Percentiles rank a stretch among this genome's conserved stretches.
phyloP scores from a whole-genome alignment of 2,888 invertebrate species.

The Zhuqinia jingwanae region DNA sequence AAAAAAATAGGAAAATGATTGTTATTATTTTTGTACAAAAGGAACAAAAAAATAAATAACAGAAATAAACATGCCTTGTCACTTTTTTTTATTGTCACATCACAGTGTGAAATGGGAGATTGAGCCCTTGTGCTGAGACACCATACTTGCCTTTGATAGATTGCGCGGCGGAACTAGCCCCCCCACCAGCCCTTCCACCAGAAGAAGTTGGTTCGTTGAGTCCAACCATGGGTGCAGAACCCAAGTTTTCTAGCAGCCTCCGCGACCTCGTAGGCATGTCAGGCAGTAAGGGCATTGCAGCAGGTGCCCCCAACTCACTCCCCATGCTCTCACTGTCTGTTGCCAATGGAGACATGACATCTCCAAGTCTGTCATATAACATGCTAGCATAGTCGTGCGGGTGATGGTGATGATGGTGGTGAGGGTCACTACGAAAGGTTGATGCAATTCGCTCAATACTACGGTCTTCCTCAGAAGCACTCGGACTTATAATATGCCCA shows the following conservation, averaged over 20 bases:
- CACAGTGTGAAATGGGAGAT: slow-evolving; percentile 79
- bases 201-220: slow-evolving; percentile 73
- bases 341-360: slow-evolving; percentile 81
- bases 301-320: slow-evolving; percentile 81
- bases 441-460: slow-evolving; percentile 82
- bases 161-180: slow-evolving; percentile 66
- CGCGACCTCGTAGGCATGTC: slow-evolving; percentile 84
- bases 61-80: slow-evolving; percentile 73
- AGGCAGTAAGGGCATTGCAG: slow-evolving; percentile 84
- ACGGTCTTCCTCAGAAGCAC: slow-evolving; percentile 81
- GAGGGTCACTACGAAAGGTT: slow-evolving; percentile 81
- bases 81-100: slow-evolving; percentile 79
- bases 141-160: slow-evolving; percentile 79
- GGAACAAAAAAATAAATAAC: no score
- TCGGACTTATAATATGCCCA: slow-evolving; percentile 75
- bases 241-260: slow-evolving; percentile 82
- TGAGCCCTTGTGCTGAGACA: slow-evolving; percentile 78
- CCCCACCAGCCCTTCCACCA: slow-evolving; percentile 56
- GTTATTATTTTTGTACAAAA: no score
- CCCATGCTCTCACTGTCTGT: slow-evolving; percentile 81
- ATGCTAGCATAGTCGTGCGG: slow-evolving; percentile 81
- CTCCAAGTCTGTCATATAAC: slow-evolving; percentile 81
- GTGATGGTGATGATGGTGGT: no score
- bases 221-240: slow-evolving; percentile 78
- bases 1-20: no score